These are phyloP conservation scores for Trichechus manatus DNA, from an alignment of 2,113 vertebrate species.

Conservation along the genomic window DNA sequence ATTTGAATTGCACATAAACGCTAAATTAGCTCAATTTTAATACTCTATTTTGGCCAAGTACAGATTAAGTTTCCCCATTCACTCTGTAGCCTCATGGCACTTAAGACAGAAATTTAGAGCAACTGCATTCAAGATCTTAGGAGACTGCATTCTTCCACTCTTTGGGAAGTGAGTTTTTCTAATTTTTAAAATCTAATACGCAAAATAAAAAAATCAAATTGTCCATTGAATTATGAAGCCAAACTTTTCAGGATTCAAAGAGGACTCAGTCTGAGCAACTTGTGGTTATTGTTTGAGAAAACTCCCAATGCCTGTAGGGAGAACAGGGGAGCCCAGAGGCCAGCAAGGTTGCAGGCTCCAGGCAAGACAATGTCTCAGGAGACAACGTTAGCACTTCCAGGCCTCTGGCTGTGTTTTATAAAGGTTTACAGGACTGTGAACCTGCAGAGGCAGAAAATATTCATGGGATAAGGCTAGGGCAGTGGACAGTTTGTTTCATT, in stretches of 20 bases:
- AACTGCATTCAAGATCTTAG: background rate
- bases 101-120: background rate
- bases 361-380: background rate
- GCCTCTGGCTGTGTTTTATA: background rate
- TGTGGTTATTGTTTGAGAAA: constrained; percentile 22
- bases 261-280: background rate
- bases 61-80: background rate
- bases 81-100: background rate
- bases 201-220: background rate
- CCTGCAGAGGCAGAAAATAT: background rate
- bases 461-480: background rate
- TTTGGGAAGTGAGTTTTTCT: background rate
- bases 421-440: background rate
- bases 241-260: background rate
- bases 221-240: background rate
- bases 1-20: background rate
- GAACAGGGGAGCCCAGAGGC: background rate
- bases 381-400: background rate
- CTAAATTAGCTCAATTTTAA: background rate
- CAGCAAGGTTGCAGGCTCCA: background rate
- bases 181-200: background rate
- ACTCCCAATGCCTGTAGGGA: background rate
- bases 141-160: background rate
- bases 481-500: background rate
- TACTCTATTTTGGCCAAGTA: constrained; percentile 24